Conservation (phyloP, 2,797 vertebrate species). For the Coluber constrictor region DNA sequence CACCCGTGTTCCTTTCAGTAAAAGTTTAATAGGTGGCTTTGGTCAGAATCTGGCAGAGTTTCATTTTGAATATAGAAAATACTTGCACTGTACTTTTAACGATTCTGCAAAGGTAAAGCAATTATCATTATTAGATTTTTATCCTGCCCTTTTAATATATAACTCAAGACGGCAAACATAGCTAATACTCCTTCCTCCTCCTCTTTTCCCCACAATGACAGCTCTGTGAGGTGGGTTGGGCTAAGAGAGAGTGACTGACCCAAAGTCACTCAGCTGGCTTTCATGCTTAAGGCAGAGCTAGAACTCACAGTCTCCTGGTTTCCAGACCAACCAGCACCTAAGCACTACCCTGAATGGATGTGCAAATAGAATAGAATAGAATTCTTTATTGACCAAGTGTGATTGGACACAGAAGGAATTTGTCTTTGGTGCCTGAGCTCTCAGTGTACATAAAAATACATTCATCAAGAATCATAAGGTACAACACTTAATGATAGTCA, state of each 20-base stretch:
- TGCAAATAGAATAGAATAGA: background rate
- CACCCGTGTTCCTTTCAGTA: background rate
- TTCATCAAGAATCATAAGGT: too few relatives aligned
- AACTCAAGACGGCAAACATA: background rate
- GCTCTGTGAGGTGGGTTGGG: background rate
- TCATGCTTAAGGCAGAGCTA: background rate
- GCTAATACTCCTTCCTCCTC: background rate
- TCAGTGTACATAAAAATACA: too few relatives aligned
- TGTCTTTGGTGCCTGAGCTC: too few relatives aligned
- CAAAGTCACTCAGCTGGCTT: background rate
- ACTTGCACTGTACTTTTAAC: too few relatives aligned
- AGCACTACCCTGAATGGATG: background rate
- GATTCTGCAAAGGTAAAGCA: background rate
- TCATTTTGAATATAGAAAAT: background rate
- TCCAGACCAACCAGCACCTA: background rate
- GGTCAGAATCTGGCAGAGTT: background rate
- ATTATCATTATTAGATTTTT: background rate
- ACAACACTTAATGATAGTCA: too few relatives aligned
- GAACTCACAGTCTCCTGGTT: background rate
- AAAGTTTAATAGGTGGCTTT: background rate
- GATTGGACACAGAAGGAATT: too few relatives aligned
- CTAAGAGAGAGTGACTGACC: too few relatives aligned
- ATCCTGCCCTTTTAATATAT: background rate
- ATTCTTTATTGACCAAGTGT: too few relatives aligned
- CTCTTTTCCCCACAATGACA: background rate